Conservation (phyloP, 1,140 invertebrate species). For the Aporrectodea caliginosa region DNA sequence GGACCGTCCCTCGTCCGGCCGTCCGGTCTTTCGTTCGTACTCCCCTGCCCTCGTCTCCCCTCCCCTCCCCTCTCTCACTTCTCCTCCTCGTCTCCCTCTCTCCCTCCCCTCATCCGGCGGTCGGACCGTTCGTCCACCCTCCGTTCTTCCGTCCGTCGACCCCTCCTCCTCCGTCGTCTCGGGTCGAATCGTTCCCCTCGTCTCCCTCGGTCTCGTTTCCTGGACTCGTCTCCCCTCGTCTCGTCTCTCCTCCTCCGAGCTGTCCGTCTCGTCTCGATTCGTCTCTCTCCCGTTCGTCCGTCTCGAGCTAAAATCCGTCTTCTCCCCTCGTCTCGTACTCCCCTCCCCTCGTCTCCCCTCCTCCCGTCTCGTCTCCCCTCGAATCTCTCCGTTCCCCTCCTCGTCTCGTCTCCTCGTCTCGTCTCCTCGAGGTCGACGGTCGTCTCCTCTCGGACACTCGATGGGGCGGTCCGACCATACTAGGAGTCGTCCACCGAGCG, state of each 20-base stretch:
- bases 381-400: background rate
- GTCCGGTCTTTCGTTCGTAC: background rate
- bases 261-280: background rate
- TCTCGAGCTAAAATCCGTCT: background rate
- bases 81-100: too few relatives aligned
- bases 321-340: background rate
- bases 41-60: background rate
- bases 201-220: background rate
- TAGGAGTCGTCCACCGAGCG: too few relatives aligned
- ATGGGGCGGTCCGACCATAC: too few relatives aligned
- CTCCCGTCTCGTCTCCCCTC: slow-evolving; percentile 3
- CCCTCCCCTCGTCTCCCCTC: slow-evolving; percentile 1
- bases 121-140: background rate
- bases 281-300: background rate
- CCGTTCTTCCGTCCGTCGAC: background rate
- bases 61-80: too few relatives aligned
- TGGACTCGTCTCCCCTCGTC: slow-evolving; percentile 1
- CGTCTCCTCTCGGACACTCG: too few relatives aligned
- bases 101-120: too few relatives aligned
- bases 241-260: background rate
- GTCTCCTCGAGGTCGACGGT: too few relatives aligned
- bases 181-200: background rate
- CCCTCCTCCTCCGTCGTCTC: background rate
- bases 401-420: background rate
- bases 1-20: background rate